Percentiles rank a stretch among this genome's conserved stretches.
phyloP scores from a whole-genome alignment of 2,888 invertebrate genomes.

The Isoperla grammatica region DNA sequence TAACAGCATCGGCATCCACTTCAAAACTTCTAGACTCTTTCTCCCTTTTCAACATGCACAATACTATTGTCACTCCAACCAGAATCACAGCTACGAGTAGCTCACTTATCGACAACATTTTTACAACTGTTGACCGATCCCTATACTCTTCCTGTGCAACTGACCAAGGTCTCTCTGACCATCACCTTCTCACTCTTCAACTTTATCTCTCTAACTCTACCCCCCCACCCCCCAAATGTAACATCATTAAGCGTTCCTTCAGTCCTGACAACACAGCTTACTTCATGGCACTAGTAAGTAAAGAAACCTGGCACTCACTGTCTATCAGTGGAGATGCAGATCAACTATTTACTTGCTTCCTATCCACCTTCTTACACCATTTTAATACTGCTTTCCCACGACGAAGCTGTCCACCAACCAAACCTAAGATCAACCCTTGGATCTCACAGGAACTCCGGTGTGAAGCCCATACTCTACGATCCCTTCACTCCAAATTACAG shows the following conservation, averaged over 20 bases:
- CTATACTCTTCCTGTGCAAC: neutral
- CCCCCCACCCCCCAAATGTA: neutral
- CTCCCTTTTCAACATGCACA: neutral
- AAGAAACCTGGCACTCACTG: neutral
- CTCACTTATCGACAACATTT: slow-evolving; percentile 2
- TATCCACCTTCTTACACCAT: neutral
- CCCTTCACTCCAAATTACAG: neutral
- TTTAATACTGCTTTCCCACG: neutral
- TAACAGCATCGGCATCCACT: neutral
- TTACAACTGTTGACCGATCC: neutral
- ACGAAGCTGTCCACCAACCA: neutral
- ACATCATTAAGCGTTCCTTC: neutral
- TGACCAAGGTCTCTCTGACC: neutral
- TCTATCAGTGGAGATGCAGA: neutral
- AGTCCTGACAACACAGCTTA: neutral
- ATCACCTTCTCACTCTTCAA: neutral
- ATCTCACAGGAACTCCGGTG: neutral
- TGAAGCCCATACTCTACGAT: neutral
- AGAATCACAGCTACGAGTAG: neutral
- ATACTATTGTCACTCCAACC: neutral
- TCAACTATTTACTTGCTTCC: neutral
- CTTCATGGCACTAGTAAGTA: neutral
- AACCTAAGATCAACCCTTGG: neutral
- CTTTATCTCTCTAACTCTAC: neutral
- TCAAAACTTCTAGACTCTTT: slow-evolving; percentile 1